A percentile compares a stretch with the other conserved stretches of the same genome.
These are phyloP conservation scores for Andricus grossulariae DNA, from an alignment of 1,140 invertebrate species.

Conservation along the genomic window DNA sequence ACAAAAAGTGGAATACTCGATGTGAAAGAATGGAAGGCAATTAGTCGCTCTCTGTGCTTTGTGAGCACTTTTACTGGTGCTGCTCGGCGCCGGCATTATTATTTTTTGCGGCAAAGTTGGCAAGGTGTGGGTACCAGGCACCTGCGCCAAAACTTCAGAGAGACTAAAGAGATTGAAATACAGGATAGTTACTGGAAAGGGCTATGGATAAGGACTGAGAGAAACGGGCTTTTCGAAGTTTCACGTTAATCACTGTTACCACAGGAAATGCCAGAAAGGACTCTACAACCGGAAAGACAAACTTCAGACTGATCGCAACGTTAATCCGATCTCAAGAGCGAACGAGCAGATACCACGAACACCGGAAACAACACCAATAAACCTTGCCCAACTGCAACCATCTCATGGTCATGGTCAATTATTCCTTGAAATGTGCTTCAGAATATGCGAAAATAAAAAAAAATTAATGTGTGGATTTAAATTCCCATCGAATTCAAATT, in stretches of 20 bases:
- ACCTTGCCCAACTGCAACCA: background rate
- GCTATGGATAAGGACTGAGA: background rate
- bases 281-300: slow-evolving; percentile 16
- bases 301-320: slow-evolving; percentile 23
- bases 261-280: slow-evolving; percentile 23
- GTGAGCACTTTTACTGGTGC: background rate
- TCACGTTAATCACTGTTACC: slow-evolving; percentile 22
- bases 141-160: background rate
- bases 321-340: slow-evolving; percentile 13
- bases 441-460: too few relatives aligned
- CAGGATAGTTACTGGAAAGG: background rate
- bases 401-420: slow-evolving; percentile 15
- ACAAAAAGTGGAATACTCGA: too few relatives aligned
- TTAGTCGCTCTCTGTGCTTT: background rate
- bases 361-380: slow-evolving; percentile 31
- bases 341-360: slow-evolving; percentile 24
- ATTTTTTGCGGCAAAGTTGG: background rate
- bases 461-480: too few relatives aligned
- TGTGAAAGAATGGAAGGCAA: slow-evolving; percentile 3
- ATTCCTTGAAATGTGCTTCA: background rate
- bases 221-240: slow-evolving; percentile 21
- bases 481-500: too few relatives aligned
- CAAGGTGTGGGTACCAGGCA: background rate
- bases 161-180: slow-evolving; percentile 6
- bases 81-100: background rate